These are phyloP conservation scores for Euzetes globulus DNA, from an alignment of 2,888 invertebrate species.

Conservation along the genomic window DNA sequence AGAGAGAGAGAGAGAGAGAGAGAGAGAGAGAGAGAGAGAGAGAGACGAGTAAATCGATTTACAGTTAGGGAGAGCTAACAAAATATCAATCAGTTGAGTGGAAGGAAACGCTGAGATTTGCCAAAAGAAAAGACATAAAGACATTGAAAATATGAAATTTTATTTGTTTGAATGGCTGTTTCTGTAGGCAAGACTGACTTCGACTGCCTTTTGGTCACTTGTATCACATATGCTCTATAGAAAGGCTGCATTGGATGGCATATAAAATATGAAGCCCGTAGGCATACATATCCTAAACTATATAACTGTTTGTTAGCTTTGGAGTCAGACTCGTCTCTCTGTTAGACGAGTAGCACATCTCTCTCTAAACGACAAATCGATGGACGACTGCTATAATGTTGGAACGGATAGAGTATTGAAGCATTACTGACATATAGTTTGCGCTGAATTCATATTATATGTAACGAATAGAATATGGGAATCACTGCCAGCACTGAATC, in stretches of 20 bases:
- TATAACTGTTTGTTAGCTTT: not conserved
- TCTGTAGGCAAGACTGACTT: not conserved
- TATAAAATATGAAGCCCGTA: slow-evolving; percentile 26
- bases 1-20: slow-evolving; percentile 2
- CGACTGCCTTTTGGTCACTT: not conserved
- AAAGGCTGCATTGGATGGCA: not conserved
- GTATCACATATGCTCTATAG: slow-evolving; percentile 22
- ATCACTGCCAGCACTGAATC: not conserved
- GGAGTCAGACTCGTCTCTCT: not conserved
- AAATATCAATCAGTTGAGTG: slow-evolving; percentile 1
- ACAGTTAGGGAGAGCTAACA: not conserved
- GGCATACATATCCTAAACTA: not conserved
- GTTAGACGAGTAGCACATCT: not conserved
- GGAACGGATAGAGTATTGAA: slow-evolving; percentile 7
- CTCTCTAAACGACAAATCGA: slow-evolving; percentile 11
- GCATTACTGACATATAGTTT: slow-evolving; percentile 18
- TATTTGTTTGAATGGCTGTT: slow-evolving; percentile 25
- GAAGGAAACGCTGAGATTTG: slow-evolving; percentile 12
- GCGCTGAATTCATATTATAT: slow-evolving; percentile 23
- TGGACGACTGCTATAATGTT: slow-evolving; percentile 13
- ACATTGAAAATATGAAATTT: slow-evolving; percentile 24
- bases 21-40: not conserved
- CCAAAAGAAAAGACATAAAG: slow-evolving; percentile 2
- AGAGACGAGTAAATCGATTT: slow-evolving; percentile 26
- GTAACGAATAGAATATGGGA: slow-evolving; percentile 24